These are phyloP conservation scores for Oryzias dopingdopingensis DNA, from an alignment of 2,797 vertebrate species.

Conservation along the genomic window DNA sequence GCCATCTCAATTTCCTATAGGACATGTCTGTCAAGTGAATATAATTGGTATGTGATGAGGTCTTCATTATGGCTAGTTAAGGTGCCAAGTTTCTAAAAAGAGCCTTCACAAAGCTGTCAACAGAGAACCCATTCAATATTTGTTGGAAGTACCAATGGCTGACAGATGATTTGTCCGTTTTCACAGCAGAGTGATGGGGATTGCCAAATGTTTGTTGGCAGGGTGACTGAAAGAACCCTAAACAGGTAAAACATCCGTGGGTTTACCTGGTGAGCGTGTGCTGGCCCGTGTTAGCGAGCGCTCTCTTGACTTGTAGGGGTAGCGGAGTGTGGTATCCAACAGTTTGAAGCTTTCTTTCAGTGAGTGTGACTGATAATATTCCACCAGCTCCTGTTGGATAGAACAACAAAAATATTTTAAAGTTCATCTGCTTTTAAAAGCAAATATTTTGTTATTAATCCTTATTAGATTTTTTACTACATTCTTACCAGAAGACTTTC, in stretches of 20 bases:
- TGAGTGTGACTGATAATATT: conserved; percentile 96
- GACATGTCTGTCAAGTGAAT: too few species aligned
- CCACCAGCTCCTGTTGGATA: conserved; percentile 86
- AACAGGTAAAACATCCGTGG: neutral
- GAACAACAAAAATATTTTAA: too few species aligned
- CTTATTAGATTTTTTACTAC: too few species aligned
- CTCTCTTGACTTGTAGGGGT: conserved; percentile 92
- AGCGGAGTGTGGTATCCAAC: conserved; percentile 91
- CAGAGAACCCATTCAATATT: too few species aligned
- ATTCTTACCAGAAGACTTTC: conserved; percentile 89
- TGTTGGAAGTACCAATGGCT: neutral
- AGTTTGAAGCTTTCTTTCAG: conserved; percentile 98
- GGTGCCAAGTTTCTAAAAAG: neutral
- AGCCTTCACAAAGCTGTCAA: too few species aligned
- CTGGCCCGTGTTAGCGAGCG: conserved; percentile 82
- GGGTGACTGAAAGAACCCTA: neutral
- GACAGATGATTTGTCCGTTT: neutral
- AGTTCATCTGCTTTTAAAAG: neutral
- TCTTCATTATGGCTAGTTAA: neutral
- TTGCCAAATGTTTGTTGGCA: neutral
- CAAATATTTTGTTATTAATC: neutral
- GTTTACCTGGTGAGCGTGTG: conserved; percentile 89
- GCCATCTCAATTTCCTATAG: too few species aligned
- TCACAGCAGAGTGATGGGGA: neutral
- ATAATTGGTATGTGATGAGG: neutral